Conservation (phyloP, 2,113 vertebrate genomes). For the Lonchura striata region DNA sequence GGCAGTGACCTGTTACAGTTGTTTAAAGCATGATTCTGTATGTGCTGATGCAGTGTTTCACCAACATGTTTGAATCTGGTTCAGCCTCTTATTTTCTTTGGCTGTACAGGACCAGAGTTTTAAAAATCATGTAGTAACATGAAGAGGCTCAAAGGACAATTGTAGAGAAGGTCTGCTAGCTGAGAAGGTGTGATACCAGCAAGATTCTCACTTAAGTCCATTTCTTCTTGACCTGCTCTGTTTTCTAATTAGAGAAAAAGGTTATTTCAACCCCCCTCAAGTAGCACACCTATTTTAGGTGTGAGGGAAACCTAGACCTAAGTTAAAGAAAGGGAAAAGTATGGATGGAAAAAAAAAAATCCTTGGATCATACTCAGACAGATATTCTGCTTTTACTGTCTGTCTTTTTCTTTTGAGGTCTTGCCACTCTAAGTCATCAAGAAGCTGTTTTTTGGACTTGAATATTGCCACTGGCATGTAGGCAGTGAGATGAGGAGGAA, state of each 20-base stretch:
- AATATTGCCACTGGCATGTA: neutral
- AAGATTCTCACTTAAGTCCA: neutral
- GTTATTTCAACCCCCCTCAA: neutral
- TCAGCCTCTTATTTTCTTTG: neutral
- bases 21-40: neutral
- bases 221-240: neutral
- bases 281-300: neutral
- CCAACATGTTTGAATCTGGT: neutral
- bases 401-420: neutral
- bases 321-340: neutral
- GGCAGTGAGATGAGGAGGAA: neutral
- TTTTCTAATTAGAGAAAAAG: neutral
- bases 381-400: neutral
- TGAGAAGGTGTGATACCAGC: neutral
- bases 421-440: neutral
- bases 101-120: neutral
- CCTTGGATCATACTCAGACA: neutral
- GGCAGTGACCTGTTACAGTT: neutral
- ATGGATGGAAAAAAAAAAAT: neutral
- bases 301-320: neutral
- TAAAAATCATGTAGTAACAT: neutral
- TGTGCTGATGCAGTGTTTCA: neutral
- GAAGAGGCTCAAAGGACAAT: slow-evolving; percentile 2
- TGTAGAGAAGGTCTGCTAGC: neutral
- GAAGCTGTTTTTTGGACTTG: neutral